Percentiles rank a stretch among this genome's conserved stretches.
Evolutionary conservation across 2,797 vertebrate genomes (phyloP).

Genomic region (Hypotaenidia okinawae): DNA sequence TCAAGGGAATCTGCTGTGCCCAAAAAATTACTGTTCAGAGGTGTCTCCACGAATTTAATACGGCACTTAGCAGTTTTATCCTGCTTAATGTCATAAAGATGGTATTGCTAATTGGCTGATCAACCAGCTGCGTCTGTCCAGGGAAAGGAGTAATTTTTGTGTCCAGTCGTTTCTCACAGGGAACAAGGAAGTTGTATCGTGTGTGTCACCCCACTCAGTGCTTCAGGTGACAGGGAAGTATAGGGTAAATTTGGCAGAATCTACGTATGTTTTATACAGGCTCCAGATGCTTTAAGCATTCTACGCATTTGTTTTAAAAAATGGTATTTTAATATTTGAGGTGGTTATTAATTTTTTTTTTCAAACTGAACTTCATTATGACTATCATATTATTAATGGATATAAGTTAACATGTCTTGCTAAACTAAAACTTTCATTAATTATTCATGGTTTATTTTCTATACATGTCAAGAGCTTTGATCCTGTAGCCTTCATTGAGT

Average conservation of each 20-base stretch:
- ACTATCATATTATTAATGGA: neutral
- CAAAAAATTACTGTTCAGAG: neutral
- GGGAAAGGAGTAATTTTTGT: neutral
- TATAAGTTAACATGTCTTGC: neutral
- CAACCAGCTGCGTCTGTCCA: neutral
- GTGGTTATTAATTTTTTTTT: neutral
- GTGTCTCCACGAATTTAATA: neutral
- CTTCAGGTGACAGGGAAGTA: neutral
- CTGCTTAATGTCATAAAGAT: neutral
- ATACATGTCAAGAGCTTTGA: neutral
- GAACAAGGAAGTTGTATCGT: slow-evolving; percentile 36
- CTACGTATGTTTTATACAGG: neutral
- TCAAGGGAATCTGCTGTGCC: neutral
- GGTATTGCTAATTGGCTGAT: neutral
- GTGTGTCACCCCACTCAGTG: neutral
- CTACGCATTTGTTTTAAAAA: neutral
- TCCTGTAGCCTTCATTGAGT: neutral
- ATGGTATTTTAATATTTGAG: neutral
- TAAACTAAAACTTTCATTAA: neutral
- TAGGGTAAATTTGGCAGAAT: slow-evolving; percentile 40
- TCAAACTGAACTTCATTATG: neutral
- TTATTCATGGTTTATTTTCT: neutral
- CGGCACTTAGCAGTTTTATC: neutral
- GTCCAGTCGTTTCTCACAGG: slow-evolving; percentile 1
- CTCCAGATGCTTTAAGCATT: slow-evolving; percentile 51